These are phyloP conservation scores for Rhinichthys klamathensis DNA, from an alignment of 2,113 vertebrate genomes.

Conservation along the genomic window DNA sequence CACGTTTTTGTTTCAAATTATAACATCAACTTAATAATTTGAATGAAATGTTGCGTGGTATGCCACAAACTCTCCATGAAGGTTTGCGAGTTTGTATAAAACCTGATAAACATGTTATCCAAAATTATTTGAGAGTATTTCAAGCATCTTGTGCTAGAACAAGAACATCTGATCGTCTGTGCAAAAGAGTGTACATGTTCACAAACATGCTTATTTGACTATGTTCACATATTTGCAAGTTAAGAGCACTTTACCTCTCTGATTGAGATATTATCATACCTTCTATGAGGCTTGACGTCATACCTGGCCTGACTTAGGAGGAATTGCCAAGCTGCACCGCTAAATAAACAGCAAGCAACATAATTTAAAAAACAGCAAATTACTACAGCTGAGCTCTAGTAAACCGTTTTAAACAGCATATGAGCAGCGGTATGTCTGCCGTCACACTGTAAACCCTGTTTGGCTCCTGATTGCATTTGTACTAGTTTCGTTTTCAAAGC, in stretches of 20 bases:
- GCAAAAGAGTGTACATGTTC: too few species aligned
- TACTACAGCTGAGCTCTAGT: slow-evolving; percentile 11
- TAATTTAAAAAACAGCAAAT: slow-evolving; percentile 5
- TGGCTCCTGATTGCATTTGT: slow-evolving; percentile 48
- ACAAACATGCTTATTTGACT: too few species aligned
- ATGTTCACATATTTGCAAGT: not conserved
- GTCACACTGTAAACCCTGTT: slow-evolving; percentile 19
- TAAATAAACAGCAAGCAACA: slow-evolving; percentile 25
- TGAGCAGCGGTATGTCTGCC: slow-evolving; percentile 21
- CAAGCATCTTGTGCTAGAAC: too few species aligned
- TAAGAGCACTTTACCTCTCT: not conserved
- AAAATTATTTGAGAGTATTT: too few species aligned
- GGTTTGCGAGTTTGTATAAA: too few species aligned
- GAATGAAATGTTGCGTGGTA: too few species aligned
- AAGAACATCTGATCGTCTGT: too few species aligned
- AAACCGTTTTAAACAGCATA: slow-evolving; percentile 36
- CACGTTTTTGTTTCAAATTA: too few species aligned
- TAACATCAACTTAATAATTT: too few species aligned
- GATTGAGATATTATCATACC: not conserved
- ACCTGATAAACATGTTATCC: too few species aligned
- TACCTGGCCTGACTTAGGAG: not conserved
- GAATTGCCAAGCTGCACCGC: not conserved
- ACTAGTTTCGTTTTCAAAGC: slow-evolving; percentile 47
- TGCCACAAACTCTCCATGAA: too few species aligned
- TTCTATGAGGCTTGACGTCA: slow-evolving; percentile 10